Percentiles rank a stretch among this genome's conserved stretches.
phyloP scores from a whole-genome alignment of 2,888 invertebrate genomes.

The Microctonus brassicae region DNA sequence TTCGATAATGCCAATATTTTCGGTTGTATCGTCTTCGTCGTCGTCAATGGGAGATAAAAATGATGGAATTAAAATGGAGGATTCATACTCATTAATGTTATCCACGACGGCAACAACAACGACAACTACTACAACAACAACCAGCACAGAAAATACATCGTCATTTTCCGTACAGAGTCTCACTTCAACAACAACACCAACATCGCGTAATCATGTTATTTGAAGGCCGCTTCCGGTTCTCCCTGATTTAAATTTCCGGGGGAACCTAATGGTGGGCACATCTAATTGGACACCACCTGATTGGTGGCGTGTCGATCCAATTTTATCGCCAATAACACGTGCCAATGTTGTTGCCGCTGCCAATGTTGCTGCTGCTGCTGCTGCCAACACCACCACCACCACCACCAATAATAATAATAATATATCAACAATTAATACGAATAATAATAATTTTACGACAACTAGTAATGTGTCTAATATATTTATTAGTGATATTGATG shows the following conservation, averaged over 20 bases:
- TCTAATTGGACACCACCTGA: constrained; percentile 69
- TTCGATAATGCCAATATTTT: neutral
- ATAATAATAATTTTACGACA: neutral
- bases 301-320: constrained; percentile 67
- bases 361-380: constrained; percentile 44
- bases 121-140: neutral
- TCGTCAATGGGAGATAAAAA: neutral
- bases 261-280: constrained; percentile 68
- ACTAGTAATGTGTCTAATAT: neutral
- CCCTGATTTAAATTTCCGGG: constrained; percentile 75
- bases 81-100: neutral
- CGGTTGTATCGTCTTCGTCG: neutral
- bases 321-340: constrained; percentile 63
- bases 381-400: constrained; percentile 40
- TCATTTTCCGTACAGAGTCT: constrained; percentile 66
- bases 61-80: neutral
- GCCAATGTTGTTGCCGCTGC: constrained; percentile 60
- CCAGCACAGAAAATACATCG: constrained; percentile 3
- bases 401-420: constrained; percentile 23
- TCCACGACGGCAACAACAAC: constrained; percentile 6
- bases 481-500: constrained; percentile 13
- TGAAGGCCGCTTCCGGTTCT: constrained; percentile 89
- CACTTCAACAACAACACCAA: constrained; percentile 63
- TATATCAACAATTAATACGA: neutral
- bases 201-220: constrained; percentile 77